These are phyloP conservation scores for Polypterus bichir DNA, from an alignment of 2,113 vertebrate genomes.

Conservation along the genomic window DNA sequence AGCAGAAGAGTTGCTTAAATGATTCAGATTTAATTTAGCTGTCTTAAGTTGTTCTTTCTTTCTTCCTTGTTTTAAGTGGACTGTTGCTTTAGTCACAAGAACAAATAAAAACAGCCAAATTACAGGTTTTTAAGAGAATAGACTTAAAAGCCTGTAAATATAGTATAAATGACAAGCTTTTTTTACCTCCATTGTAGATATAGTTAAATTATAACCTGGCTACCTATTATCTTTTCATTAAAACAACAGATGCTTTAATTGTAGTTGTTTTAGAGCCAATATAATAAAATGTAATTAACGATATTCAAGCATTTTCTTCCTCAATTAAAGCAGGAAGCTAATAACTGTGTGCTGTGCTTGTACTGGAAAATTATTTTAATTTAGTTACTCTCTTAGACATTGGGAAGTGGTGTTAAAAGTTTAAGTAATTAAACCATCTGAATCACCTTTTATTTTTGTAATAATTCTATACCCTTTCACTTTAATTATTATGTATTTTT, in stretches of 20 bases:
- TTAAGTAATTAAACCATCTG: not conserved
- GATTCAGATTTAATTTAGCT: too few species aligned
- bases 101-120: too few species aligned
- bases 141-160: too few species aligned
- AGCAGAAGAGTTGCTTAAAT: too few species aligned
- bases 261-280: not conserved
- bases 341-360: not conserved
- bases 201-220: constrained; percentile 1
- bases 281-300: not conserved
- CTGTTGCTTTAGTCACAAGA: too few species aligned
- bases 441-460: too few species aligned
- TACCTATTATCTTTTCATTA: not conserved
- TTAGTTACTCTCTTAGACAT: not conserved
- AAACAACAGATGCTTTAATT: constrained; percentile 4
- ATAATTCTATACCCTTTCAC: too few species aligned
- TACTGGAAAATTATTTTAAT: not conserved
- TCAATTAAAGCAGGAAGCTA: not conserved
- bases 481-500: too few species aligned
- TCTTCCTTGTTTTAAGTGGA: too few species aligned
- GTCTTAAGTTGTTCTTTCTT: too few species aligned
- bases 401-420: not conserved
- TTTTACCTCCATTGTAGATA: not conserved
- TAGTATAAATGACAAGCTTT: too few species aligned
- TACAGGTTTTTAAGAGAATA: too few species aligned
- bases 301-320: not conserved